These are phyloP conservation scores for Paramuricea clavata DNA, from an alignment of 92 coral and sea anemone species.

Conservation along the genomic window DNA sequence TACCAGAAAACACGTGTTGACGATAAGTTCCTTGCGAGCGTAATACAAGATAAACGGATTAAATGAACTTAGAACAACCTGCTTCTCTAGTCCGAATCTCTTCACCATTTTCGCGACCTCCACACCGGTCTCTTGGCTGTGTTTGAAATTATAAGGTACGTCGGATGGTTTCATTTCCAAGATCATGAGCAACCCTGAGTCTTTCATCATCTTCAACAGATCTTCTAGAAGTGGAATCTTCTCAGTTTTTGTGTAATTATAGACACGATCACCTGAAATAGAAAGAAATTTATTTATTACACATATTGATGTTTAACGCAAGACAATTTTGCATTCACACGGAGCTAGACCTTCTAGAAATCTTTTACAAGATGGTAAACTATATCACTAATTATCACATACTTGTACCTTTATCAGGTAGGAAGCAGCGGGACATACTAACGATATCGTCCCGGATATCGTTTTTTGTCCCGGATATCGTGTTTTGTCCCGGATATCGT, in stretches of 20 bases:
- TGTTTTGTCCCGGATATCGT: no score
- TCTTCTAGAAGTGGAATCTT: constrained; percentile 85
- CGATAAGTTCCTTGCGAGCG: constrained; percentile 70
- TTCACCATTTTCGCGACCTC: constrained; percentile 84
- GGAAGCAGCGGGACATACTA: no score
- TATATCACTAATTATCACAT: no score
- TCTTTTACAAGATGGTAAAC: no score
- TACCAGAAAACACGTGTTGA: constrained; percentile 78
- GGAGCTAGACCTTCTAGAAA: no score
- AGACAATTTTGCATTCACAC: no score
- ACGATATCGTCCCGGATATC: no score
- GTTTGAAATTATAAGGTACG: constrained; percentile 43
- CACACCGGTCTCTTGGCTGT: constrained; percentile 78
- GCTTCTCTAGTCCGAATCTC: constrained; percentile 69
- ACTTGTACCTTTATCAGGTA: no score
- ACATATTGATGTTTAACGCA: no score
- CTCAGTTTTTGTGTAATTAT: constrained; percentile 62
- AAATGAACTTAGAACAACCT: constrained; percentile 80
- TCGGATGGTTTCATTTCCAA: constrained; percentile 86
- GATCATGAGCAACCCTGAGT: constrained; percentile 75
- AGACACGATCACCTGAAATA: constrained; percentile 57
- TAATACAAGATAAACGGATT: constrained; percentile 84
- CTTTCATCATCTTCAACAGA: constrained; percentile 76
- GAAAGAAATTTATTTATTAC: no score
- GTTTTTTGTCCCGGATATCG: no score